Evolutionary conservation across 1,140 invertebrate genomes (phyloP).

Genomic region (Drosophila ohnishii): DNA sequence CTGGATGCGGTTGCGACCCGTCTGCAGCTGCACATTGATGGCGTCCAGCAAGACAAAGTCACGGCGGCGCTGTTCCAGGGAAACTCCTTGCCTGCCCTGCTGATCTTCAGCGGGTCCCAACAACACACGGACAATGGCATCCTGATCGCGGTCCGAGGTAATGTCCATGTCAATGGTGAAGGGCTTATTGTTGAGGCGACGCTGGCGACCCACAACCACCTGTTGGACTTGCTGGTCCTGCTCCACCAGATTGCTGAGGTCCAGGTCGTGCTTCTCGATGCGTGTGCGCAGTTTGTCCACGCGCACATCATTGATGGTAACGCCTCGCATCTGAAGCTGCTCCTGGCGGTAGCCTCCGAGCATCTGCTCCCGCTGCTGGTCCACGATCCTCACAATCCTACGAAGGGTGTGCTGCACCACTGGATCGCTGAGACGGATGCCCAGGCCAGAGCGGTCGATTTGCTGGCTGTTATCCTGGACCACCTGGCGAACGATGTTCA

Average conservation of each 20-base stretch:
- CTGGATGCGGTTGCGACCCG: conserved; percentile 87
- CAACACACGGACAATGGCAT: conserved; percentile 84
- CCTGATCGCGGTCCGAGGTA: conserved; percentile 83
- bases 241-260: conserved; percentile 82
- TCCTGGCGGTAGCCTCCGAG: conserved; percentile 45
- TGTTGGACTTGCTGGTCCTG: conserved; percentile 26
- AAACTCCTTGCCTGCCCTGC: conserved; percentile 83
- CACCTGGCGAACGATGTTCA: conserved; percentile 53
- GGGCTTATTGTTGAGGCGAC: conserved; percentile 86
- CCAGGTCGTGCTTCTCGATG: conserved; percentile 60
- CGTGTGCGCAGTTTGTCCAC: conserved; percentile 83
- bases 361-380: conserved; percentile 84
- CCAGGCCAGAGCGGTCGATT: conserved; percentile 46
- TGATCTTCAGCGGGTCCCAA: conserved; percentile 85
- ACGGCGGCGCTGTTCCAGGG: conserved; percentile 85
- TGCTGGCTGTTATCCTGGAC: conserved; percentile 37
- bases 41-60: conserved; percentile 88
- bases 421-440: conserved; percentile 84
- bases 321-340: conserved; percentile 85
- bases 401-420: conserved; percentile 86
- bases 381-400: conserved; percentile 85
- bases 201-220: conserved; percentile 71
- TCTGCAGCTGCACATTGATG: conserved; percentile 85
- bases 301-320: conserved; percentile 85
- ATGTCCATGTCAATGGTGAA: conserved; percentile 85